Conservation (phyloP, 2,888 invertebrate genomes). For the Drosophila algonquin region DNA sequence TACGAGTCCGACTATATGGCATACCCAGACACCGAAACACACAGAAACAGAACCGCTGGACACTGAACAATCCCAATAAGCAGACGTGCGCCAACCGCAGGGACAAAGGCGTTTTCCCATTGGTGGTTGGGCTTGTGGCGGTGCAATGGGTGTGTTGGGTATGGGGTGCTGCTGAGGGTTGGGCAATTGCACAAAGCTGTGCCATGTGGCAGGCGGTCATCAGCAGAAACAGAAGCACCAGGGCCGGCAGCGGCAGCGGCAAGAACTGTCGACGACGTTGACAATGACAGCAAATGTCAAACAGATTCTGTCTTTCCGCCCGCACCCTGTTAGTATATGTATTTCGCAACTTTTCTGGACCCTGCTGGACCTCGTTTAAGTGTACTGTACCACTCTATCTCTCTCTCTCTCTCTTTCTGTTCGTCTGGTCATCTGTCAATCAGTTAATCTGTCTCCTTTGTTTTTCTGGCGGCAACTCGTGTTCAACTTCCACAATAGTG, state of each 20-base stretch:
- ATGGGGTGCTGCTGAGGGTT: conserved; percentile 35
- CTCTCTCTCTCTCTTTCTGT: conserved; percentile 22
- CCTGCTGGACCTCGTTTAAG: conserved; percentile 24
- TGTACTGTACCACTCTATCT: conserved; percentile 7
- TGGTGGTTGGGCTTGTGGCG: conserved; percentile 24
- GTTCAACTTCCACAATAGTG: conserved; percentile 45
- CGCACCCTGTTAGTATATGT: background rate
- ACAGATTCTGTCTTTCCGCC: conserved; percentile 48
- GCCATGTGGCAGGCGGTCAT: conserved; percentile 42
- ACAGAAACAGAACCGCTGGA: conserved; percentile 6
- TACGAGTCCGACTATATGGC: too few species aligned
- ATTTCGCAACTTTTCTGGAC: background rate
- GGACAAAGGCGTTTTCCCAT: conserved; percentile 50
- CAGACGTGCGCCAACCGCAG: conserved; percentile 41
- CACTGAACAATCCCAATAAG: conserved; percentile 36
- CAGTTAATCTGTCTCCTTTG: conserved; percentile 43
- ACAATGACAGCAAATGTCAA: conserved; percentile 76
- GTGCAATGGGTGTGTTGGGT: conserved; percentile 1
- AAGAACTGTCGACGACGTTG: conserved; percentile 58
- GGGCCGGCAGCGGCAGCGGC: conserved; percentile 4
- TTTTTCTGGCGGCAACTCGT: conserved; percentile 52
- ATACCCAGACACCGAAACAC: too few species aligned
- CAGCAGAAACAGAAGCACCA: conserved; percentile 16
- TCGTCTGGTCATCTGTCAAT: conserved; percentile 47
- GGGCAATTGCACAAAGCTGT: conserved; percentile 54